Evolutionary conservation across 2,113 vertebrate species (phyloP).

Genomic region (Rattus norvegicus): DNA sequence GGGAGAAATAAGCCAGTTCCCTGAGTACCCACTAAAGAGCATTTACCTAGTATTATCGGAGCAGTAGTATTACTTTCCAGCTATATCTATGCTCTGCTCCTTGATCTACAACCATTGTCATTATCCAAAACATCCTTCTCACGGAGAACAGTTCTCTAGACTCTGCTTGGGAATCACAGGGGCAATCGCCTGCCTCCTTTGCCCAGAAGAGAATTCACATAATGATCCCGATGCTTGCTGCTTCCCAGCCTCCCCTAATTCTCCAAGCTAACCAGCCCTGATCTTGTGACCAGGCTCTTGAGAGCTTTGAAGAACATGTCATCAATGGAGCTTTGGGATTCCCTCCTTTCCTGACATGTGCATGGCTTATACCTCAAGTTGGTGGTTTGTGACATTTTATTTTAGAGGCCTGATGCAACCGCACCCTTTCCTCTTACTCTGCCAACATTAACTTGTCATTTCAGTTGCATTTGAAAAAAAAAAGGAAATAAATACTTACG

Average conservation of each 20-base stretch:
- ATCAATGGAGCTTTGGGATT: not conserved
- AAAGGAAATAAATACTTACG: not conserved
- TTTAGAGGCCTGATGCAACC: not conserved
- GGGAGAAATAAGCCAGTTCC: not conserved
- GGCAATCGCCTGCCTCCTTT: not conserved
- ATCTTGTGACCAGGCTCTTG: not conserved
- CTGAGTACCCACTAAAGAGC: not conserved
- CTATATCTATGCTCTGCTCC: not conserved
- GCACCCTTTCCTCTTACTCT: not conserved
- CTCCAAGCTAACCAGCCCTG: not conserved
- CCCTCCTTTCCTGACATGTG: not conserved
- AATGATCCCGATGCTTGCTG: fast-evolving
- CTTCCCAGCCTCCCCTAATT: fast-evolving
- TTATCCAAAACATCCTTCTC: not conserved
- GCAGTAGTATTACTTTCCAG: not conserved
- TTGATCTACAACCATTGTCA: not conserved
- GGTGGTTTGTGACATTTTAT: not conserved
- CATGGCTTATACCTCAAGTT: not conserved
- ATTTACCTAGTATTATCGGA: not conserved
- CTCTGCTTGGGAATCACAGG: fast-evolving
- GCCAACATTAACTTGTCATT: not conserved
- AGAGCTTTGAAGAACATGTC: not conserved
- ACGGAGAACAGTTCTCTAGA: not conserved
- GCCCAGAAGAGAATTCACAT: not conserved
- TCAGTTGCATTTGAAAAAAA: not conserved